These are phyloP conservation scores for Larimichthys polyactis DNA, from an alignment of 2,113 vertebrate species.

Conservation along the genomic window DNA sequence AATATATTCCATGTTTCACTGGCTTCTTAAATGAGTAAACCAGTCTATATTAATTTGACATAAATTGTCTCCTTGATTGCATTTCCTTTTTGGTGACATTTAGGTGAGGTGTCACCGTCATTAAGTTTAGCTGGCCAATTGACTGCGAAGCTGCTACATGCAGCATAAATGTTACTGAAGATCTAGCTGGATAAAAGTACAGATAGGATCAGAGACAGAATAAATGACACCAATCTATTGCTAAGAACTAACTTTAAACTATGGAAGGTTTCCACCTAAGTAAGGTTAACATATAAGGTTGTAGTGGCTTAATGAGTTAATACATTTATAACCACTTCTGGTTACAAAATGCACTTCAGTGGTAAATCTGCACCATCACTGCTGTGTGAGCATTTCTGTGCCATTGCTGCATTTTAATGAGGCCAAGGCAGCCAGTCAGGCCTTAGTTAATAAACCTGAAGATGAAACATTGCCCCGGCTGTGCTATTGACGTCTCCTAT, in stretches of 20 bases:
- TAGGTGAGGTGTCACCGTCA: background rate
- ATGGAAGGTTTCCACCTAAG: background rate
- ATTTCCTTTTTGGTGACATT: conserved; percentile 25
- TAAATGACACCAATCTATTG: background rate
- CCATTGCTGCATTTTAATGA: conserved; percentile 56
- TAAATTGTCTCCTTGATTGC: conserved; percentile 5
- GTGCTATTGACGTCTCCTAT: conserved; percentile 64
- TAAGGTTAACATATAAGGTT: too few relatives aligned
- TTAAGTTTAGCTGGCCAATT: background rate
- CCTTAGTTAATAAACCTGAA: conserved; percentile 64
- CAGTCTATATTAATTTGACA: background rate
- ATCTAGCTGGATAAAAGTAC: background rate
- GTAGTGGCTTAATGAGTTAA: background rate
- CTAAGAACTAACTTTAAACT: background rate
- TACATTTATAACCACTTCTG: background rate
- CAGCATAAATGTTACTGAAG: background rate
- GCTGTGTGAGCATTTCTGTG: conserved; percentile 38
- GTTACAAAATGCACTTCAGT: background rate
- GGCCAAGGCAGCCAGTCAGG: conserved; percentile 37
- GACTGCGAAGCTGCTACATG: background rate
- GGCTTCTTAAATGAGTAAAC: background rate
- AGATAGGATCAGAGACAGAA: background rate
- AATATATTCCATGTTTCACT: background rate
- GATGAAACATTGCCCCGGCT: conserved; percentile 66
- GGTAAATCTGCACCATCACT: conserved; percentile 35